Conservation (phyloP, 2,113 vertebrate genomes). For the Burhinus bistriatus region DNA sequence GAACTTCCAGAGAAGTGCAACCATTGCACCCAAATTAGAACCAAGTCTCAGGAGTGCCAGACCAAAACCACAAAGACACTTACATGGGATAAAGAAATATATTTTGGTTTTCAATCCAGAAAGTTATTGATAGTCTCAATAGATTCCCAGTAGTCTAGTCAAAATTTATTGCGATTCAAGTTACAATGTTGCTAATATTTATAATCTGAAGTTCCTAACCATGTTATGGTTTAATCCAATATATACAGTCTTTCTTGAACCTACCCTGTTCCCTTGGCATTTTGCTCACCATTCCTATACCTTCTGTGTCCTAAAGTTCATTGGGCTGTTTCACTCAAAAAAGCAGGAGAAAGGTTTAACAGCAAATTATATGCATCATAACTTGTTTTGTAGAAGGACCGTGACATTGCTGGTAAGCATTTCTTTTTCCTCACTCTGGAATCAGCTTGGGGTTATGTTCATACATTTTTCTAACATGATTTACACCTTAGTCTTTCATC, state of each 20-base stretch:
- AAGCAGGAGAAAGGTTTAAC: neutral
- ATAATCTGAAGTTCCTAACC: neutral
- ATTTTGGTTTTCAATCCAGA: neutral
- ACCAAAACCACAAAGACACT: neutral
- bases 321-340: neutral
- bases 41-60: neutral
- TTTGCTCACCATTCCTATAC: neutral
- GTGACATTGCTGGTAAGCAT: neutral
- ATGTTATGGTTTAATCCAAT: neutral
- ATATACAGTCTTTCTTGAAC: neutral
- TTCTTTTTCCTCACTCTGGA: neutral
- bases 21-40: neutral
- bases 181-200: neutral
- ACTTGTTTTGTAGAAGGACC: neutral
- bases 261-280: neutral
- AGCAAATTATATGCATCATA: neutral
- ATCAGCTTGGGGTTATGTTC: neutral
- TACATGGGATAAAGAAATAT: neutral
- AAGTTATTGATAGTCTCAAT: neutral
- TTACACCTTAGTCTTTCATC: neutral
- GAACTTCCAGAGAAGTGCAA: neutral
- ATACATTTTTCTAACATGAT: neutral
- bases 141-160: neutral
- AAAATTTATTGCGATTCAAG: neutral
- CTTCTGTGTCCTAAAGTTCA: neutral